These are phyloP conservation scores for crab-eating macaque (Macaca fascicularis) DNA, from an alignment of 2,113 vertebrate genomes.

Conservation along the genomic window DNA sequence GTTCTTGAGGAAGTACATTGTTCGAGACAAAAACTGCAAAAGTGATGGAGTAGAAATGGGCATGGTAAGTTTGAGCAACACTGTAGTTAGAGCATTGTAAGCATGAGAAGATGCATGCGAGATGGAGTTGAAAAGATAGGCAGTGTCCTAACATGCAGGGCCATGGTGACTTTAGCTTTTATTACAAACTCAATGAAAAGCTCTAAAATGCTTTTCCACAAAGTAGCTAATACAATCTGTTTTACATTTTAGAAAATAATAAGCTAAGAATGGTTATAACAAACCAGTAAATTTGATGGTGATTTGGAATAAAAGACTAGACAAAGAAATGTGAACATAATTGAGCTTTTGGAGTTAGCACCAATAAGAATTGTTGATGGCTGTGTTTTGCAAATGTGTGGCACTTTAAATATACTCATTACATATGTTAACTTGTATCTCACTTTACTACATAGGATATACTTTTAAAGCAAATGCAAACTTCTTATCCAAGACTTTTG, in stretches of 20 bases:
- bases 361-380: neutral
- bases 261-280: neutral
- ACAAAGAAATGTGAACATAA: neutral
- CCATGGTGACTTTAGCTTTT: neutral
- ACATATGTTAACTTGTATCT: neutral
- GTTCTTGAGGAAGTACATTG: neutral
- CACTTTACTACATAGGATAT: neutral
- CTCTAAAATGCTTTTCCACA: neutral
- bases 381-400: neutral
- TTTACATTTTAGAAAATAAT: neutral
- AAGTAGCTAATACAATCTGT: neutral
- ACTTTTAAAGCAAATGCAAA: neutral
- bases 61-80: neutral
- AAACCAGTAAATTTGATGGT: neutral
- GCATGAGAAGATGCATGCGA: neutral
- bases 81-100: neutral
- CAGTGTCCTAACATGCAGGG: rapidly evolving
- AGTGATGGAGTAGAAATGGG: neutral
- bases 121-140: rapidly evolving
- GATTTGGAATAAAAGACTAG: neutral
- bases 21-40: neutral
- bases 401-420: neutral
- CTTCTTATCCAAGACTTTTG: neutral
- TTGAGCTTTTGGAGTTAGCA: neutral
- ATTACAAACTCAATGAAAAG: neutral